Base-by-base conservation (phyloP, 2,888 invertebrate species). In the Branchipolynoe longqiensis region DNA sequence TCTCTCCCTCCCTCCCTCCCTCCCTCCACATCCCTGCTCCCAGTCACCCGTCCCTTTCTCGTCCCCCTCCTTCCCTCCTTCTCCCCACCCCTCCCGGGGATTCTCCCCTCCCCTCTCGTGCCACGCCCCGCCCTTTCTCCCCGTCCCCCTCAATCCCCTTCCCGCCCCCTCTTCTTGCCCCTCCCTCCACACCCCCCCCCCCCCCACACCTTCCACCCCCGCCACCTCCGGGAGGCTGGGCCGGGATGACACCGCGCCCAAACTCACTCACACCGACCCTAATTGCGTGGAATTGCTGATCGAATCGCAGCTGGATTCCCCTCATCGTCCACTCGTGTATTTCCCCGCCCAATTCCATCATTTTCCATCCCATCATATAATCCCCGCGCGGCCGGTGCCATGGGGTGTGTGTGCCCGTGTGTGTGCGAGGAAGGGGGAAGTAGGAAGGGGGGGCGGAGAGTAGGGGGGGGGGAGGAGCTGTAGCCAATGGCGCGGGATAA, bases 221-320 rank as follows among this genome's bases (percentile, higher is more conserved):
- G 38, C 69, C 69, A 18, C 33, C 22, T 36, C 36, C 38, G n/a
- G n/a, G n/a, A n/a, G n/a, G n/a, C n/a, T n/a, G n/a, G n/a, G n/a
- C n/a, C n/a, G n/a, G n/a, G n/a, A n/a, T n/a, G 36, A 69, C 69
- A 69, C 69, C 38, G 38, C 36, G 69, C 69, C 69, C 69, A 69
- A 69, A 69, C 69, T 69, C 38, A 25, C 69, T 69, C 69, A 36
- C 69, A 69, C 69, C 69, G 69, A 33, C 69, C 69, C 69, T 69
- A 69, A 69, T 69, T 69, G 69, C 69, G 38, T 69, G 69, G 38
- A 69, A 69, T 69, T 69, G 69, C 69, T 69, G 69, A 69, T 69
- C 69, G 69, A 69, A 69, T 69, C 69, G 33, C 69, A 69, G 69
- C 69, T 36, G 69, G 69, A 69, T 69, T 38, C 25, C 48, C 48